Evolutionary conservation across 2,888 invertebrate genomes (phyloP).

Genomic region (Camponotus fellah): DNA sequence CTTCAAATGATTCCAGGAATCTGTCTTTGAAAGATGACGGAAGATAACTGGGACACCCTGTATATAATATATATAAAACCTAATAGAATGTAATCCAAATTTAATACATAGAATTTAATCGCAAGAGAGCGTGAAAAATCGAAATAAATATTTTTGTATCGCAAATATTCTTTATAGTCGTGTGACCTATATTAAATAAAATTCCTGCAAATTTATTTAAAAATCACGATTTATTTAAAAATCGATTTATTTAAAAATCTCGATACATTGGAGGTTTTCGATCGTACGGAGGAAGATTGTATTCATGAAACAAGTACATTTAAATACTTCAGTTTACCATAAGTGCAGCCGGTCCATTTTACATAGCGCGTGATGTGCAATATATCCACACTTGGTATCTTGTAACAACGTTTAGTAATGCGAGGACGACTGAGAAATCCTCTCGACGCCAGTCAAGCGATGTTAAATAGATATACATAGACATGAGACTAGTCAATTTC

Average conservation of each 20-base stretch:
- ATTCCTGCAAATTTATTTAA: slow-evolving; percentile 31
- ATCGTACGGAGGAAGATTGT: neutral
- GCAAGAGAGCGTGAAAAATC: neutral
- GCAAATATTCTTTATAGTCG: neutral
- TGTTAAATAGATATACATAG: slow-evolving; percentile 38
- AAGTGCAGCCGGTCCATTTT: slow-evolving; percentile 23
- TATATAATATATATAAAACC: neutral
- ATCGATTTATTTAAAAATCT: slow-evolving; percentile 32
- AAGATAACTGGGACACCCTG: no score
- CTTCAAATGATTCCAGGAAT: no score
- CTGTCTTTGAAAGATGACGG: no score
- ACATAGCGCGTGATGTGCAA: slow-evolving; percentile 41
- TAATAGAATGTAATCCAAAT: neutral
- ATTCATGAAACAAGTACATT: neutral
- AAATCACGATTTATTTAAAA: slow-evolving; percentile 37
- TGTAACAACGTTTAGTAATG: slow-evolving; percentile 49
- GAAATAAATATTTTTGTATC: neutral
- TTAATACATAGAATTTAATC: no score
- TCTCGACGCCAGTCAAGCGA: slow-evolving; percentile 42
- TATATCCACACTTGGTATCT: slow-evolving; percentile 45
- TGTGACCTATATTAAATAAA: neutral
- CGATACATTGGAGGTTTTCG: slow-evolving; percentile 7
- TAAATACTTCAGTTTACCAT: slow-evolving; percentile 32
- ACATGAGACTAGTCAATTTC: slow-evolving; percentile 31
- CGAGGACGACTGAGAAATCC: slow-evolving; percentile 44